Conservation (phyloP, 2,113 vertebrate genomes). For the Otolemur garnettii region DNA sequence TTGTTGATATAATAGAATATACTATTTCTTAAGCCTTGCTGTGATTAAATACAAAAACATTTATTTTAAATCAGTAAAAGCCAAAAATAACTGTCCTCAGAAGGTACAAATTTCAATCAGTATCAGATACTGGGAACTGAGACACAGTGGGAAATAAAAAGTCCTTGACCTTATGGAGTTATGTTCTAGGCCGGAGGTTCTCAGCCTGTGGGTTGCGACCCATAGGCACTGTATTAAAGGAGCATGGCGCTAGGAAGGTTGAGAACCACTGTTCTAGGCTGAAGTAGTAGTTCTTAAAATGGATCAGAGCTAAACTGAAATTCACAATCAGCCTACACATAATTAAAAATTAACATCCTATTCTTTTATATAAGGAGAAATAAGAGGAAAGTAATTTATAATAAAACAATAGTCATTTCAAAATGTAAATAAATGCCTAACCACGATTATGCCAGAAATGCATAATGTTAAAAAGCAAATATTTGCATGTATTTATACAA, state of each 20-base stretch:
- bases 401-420: conserved; percentile 4
- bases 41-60: background rate
- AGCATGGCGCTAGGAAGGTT: no score
- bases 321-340: background rate
- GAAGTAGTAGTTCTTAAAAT: background rate
- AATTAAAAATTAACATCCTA: background rate
- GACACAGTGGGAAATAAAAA: background rate
- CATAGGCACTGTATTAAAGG: no score
- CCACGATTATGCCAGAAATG: background rate
- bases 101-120: background rate
- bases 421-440: conserved; percentile 22
- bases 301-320: background rate
- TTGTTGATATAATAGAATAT: background rate
- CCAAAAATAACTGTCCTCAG: background rate
- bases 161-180: background rate
- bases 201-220: no score
- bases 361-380: background rate
- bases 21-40: background rate
- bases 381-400: conserved; percentile 25
- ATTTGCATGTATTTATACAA: background rate
- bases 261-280: background rate
- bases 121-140: background rate
- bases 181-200: background rate
- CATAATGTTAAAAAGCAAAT: background rate
- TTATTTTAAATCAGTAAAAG: background rate